Evolutionary conservation across 2,797 vertebrate genomes (phyloP), one percentile per base, ranked within the genome.

Genomic region (Synanceia verrucosa): DNA sequence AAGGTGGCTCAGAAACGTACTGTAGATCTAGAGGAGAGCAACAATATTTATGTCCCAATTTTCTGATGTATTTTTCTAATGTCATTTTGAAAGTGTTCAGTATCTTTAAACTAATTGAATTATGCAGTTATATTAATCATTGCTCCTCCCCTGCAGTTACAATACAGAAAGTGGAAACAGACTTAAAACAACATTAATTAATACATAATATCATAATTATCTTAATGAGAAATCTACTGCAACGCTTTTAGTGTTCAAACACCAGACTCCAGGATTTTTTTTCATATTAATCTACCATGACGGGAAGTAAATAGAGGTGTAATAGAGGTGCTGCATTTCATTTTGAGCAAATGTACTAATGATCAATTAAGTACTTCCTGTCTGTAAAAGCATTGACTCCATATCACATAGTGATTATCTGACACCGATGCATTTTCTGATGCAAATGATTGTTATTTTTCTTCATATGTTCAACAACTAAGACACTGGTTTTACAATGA

Each of bases 1-100:
- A 89, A 86, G 83, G 83, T 70, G 81, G 86, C 82, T 89, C 75
- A 76, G 77, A 72, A 86, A 84, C 74, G 82, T 76, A n/a, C n/a
- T n/a, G n/a, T 72, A 82, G 76, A 87, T 85, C 79, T 82, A 83
- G 87, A 89, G 75, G 57, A 84, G 71, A 57, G 23, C 36, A 9
- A 24, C 47, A 52, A 33, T 82, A 68, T 76, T 70, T 18, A 73
- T 83, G 60, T 87, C 70, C 59, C 60, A 8, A 23, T 48, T 58
- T 33, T 77, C 31, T 81, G 62, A 79, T 79, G 60, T 69, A 53
- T 68, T 75, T 41, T 78, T 67, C 39, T 56, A 65, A 65, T 60
- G 37, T 65, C 21, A 57, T 46, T 63, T 21, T 39, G 24, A 61
- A 73, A 9, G 21, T 12, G 11, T 50, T 58, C 33, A 21, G 34